phyloP scores from a whole-genome alignment of 2,888 invertebrate genomes.

The Lithophane semibrunnea region DNA sequence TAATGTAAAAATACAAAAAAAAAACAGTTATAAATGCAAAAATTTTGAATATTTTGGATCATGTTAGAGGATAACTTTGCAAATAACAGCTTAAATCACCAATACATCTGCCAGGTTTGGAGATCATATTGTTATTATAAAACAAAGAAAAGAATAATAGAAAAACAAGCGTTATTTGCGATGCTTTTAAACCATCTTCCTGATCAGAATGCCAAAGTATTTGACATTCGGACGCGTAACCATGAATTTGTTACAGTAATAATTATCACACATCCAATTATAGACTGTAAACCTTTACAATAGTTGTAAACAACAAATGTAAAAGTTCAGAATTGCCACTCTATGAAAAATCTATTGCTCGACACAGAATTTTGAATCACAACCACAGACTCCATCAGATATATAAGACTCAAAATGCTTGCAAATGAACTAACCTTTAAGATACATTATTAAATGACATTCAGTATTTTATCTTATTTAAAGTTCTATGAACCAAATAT shows the following conservation, averaged over 20 bases:
- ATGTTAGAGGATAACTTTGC: neutral
- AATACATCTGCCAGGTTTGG: neutral
- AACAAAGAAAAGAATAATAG: neutral
- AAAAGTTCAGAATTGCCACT: constrained; percentile 29
- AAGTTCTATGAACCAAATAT: too few relatives aligned
- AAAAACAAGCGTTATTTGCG: neutral
- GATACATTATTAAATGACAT: too few relatives aligned
- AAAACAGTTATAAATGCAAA: neutral
- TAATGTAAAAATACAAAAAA: neutral
- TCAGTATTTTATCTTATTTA: too few relatives aligned
- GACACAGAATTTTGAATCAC: neutral
- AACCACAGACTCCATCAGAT: neutral
- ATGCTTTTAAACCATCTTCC: constrained; percentile 22
- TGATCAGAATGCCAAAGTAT: constrained; percentile 41
- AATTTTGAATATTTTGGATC: neutral
- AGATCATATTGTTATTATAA: neutral
- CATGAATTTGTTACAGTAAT: constrained; percentile 56
- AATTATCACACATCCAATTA: constrained; percentile 51
- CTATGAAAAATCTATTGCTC: neutral
- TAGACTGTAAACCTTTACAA: constrained; percentile 33
- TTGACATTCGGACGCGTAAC: constrained; percentile 50
- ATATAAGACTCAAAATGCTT: neutral
- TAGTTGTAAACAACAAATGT: neutral
- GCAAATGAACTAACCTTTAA: too few relatives aligned
- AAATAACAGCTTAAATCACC: neutral